phyloP scores from a whole-genome alignment of 2,113 vertebrate genomes.

The Chinchilla lanigera region DNA sequence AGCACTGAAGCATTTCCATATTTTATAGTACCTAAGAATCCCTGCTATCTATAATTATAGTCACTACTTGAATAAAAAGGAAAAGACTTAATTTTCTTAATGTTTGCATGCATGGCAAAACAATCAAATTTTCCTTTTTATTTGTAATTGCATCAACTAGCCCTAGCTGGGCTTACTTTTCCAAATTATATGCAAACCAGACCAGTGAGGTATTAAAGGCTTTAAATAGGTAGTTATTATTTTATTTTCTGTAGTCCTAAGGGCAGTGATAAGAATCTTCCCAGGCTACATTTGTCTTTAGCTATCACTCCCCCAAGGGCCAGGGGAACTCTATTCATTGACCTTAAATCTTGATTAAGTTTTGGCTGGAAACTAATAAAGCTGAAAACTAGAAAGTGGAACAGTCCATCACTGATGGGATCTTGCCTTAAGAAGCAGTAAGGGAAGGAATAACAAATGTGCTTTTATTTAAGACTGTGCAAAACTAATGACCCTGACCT shows the following conservation, averaged over 20 bases:
- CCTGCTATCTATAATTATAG: conserved; percentile 85
- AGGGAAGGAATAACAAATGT: conserved; percentile 53
- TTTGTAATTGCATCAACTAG: conserved; percentile 83
- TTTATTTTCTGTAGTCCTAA: conserved; percentile 68
- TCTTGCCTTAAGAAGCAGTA: conserved; percentile 59
- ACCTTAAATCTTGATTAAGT: conserved; percentile 79
- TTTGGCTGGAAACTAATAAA: conserved; percentile 80
- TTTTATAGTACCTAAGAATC: conserved; percentile 80
- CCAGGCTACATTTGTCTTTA: conserved; percentile 66
- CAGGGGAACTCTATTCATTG: conserved; percentile 47
- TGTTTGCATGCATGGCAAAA: conserved; percentile 86
- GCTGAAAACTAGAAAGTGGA: conserved; percentile 54
- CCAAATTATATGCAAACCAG: conserved; percentile 81
- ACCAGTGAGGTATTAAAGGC: conserved; percentile 76
- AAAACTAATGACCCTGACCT: conserved; percentile 49
- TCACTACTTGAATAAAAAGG: conserved; percentile 79
- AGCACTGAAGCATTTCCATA: conserved; percentile 76
- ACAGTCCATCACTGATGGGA: conserved; percentile 58
- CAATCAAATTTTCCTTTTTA: conserved; percentile 82
- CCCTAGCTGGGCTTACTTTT: conserved; percentile 80
- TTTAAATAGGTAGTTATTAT: conserved; percentile 64
- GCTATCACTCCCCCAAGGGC: conserved; percentile 46
- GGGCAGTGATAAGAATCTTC: conserved; percentile 72
- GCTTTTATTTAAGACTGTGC: conserved; percentile 54
- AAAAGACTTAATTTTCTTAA: conserved; percentile 86